These are phyloP conservation scores for Pagetopsis macropterus DNA, from an alignment of 2,797 vertebrate genomes.

Conservation along the genomic window DNA sequence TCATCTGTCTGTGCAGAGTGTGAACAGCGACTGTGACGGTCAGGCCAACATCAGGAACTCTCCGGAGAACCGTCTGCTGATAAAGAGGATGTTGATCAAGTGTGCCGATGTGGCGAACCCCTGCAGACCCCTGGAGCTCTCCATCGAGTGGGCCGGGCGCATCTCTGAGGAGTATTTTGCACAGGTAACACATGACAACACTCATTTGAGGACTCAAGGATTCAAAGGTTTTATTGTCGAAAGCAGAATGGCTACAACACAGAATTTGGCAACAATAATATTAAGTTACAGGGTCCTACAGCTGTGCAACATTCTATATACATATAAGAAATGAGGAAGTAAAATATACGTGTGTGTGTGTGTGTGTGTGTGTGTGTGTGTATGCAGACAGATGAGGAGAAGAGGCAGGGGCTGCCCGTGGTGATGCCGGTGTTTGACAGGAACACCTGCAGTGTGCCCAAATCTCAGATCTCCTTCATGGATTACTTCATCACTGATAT, in stretches of 20 bases:
- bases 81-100: slow-evolving; percentile 97
- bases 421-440: slow-evolving; percentile 98
- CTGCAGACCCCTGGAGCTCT: slow-evolving; percentile 91
- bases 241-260: too few relatives aligned
- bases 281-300: too few relatives aligned
- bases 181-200: slow-evolving; percentile 82
- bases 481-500: slow-evolving; percentile 98
- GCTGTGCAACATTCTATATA: too few relatives aligned
- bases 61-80: slow-evolving; percentile 93
- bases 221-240: too few relatives aligned
- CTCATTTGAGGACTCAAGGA: too few relatives aligned
- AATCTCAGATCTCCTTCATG: slow-evolving; percentile 97
- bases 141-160: slow-evolving; percentile 95
- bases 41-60: slow-evolving; percentile 87
- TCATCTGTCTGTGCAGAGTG: slow-evolving; percentile 56
- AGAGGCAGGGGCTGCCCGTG: slow-evolving; percentile 90
- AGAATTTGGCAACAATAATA: too few relatives aligned
- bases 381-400: slow-evolving; percentile 95
- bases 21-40: slow-evolving; percentile 79
- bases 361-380: too few relatives aligned
- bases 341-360: too few relatives aligned
- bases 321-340: too few relatives aligned
- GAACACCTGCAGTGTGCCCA: slow-evolving; percentile 95
- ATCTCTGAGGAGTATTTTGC: slow-evolving; percentile 98
- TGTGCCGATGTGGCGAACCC: slow-evolving; percentile 98